Evolutionary conservation across 1,140 invertebrate genomes (phyloP).

Genomic region (Condylostylus longicornis): DNA sequence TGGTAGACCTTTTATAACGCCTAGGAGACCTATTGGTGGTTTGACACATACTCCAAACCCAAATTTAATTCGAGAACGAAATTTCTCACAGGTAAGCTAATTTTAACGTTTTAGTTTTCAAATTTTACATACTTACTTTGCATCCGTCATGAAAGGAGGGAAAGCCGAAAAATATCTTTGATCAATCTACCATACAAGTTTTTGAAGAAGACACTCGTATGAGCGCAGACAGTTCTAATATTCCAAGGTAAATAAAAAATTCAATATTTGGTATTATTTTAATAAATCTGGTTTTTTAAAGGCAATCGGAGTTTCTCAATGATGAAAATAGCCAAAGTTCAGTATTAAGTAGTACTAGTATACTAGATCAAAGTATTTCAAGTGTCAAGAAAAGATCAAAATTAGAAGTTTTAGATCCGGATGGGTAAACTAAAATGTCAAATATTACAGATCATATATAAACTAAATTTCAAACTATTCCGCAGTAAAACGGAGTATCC

Average conservation of each 20-base stretch:
- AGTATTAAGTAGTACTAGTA: slow-evolving; percentile 42
- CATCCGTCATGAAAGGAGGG: neutral
- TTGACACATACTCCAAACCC: slow-evolving; percentile 27
- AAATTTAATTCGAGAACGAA: slow-evolving; percentile 21
- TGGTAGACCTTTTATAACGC: slow-evolving; percentile 7
- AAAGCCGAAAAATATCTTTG: neutral
- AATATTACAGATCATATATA: neutral
- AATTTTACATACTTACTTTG: slow-evolving; percentile 9
- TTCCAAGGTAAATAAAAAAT: slow-evolving; percentile 31
- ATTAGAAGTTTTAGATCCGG: slow-evolving; percentile 57
- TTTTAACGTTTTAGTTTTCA: slow-evolving; percentile 7
- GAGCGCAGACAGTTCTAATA: slow-evolving; percentile 55
- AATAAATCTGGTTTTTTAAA: slow-evolving; percentile 31
- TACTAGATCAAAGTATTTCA: slow-evolving; percentile 17
- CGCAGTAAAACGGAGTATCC: slow-evolving; percentile 50
- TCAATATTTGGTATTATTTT: slow-evolving; percentile 8
- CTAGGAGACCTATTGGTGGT: slow-evolving; percentile 15
- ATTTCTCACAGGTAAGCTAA: slow-evolving; percentile 22
- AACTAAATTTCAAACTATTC: slow-evolving; percentile 4
- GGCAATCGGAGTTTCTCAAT: slow-evolving; percentile 38
- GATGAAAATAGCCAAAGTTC: slow-evolving; percentile 68
- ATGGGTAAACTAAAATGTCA: slow-evolving; percentile 38
- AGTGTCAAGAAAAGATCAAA: slow-evolving; percentile 49
- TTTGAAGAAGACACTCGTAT: slow-evolving; percentile 78
- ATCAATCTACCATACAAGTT: slow-evolving; percentile 36